phyloP scores from a whole-genome alignment of 2,797 vertebrate species.

The Falco rusticolus region DNA sequence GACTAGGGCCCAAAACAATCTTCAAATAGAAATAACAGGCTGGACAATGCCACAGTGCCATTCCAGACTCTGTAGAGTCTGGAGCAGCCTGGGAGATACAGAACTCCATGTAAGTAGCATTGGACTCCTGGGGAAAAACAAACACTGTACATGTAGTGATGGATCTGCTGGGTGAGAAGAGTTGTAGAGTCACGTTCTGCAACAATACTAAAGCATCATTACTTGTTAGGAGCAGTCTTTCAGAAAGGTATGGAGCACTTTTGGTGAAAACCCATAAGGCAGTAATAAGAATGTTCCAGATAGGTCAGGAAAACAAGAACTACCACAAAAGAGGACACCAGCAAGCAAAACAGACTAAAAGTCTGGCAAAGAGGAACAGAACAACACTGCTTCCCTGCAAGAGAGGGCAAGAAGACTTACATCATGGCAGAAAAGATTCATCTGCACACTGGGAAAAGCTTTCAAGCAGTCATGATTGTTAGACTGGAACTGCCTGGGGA shows the following conservation, averaged over 20 bases:
- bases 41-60: neutral
- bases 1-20: neutral
- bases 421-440: neutral
- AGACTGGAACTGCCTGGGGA: neutral
- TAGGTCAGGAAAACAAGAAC: neutral
- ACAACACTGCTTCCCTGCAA: neutral
- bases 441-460: neutral
- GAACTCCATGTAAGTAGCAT: rapidly evolving
- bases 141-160: neutral
- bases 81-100: neutral
- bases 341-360: neutral
- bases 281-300: neutral
- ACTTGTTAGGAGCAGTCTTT: neutral
- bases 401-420: neutral
- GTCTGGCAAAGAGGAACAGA: neutral
- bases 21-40: neutral
- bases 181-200: neutral
- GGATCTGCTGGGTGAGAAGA: neutral
- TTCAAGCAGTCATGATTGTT: neutral
- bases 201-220: neutral
- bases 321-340: neutral
- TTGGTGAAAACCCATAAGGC: neutral
- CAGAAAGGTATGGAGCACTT: neutral
- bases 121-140: neutral
- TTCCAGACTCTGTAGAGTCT: neutral